phyloP scores from a whole-genome alignment of 2,113 vertebrate genomes.

The Saccopteryx bilineata region DNA sequence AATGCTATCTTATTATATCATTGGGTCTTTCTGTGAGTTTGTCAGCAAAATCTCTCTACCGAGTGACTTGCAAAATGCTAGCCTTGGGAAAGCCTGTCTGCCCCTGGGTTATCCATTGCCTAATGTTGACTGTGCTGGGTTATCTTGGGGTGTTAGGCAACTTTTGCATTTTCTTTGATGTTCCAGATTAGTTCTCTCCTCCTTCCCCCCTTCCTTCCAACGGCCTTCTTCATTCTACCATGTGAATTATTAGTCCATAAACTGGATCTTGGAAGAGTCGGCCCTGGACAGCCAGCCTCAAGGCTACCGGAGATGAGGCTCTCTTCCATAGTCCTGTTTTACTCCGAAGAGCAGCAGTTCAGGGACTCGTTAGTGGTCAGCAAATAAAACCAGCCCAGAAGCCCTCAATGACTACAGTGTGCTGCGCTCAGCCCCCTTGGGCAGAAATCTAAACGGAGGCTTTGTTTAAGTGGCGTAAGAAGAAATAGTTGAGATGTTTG shows the following conservation, averaged over 20 bases:
- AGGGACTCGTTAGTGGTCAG: conserved; percentile 55
- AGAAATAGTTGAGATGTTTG: conserved; percentile 64
- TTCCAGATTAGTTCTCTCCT: conserved; percentile 22
- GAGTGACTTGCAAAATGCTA: conserved; percentile 58
- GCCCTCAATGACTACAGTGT: conserved; percentile 56
- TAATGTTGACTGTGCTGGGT: conserved; percentile 54
- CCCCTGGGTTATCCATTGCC: conserved; percentile 13
- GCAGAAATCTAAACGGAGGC: conserved; percentile 36
- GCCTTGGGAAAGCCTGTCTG: neutral
- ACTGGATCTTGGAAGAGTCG: neutral
- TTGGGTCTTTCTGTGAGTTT: conserved; percentile 25
- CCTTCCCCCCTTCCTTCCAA: neutral
- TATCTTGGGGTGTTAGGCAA: conserved; percentile 47
- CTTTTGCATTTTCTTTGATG: conserved; percentile 69
- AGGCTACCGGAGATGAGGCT: neutral
- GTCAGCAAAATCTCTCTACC: conserved; percentile 42
- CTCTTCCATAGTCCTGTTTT: neutral
- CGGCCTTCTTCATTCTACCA: neutral
- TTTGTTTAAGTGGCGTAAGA: conserved; percentile 37
- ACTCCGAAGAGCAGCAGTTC: neutral
- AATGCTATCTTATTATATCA: neutral
- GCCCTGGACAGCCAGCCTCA: neutral
- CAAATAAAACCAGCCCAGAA: conserved; percentile 64
- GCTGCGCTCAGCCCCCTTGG: neutral
- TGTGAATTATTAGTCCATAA: neutral